Percentiles rank a stretch among this genome's conserved stretches.
These are phyloP conservation scores for Cyclophora punctaria DNA, from an alignment of 2,888 invertebrate species.

Conservation along the genomic window DNA sequence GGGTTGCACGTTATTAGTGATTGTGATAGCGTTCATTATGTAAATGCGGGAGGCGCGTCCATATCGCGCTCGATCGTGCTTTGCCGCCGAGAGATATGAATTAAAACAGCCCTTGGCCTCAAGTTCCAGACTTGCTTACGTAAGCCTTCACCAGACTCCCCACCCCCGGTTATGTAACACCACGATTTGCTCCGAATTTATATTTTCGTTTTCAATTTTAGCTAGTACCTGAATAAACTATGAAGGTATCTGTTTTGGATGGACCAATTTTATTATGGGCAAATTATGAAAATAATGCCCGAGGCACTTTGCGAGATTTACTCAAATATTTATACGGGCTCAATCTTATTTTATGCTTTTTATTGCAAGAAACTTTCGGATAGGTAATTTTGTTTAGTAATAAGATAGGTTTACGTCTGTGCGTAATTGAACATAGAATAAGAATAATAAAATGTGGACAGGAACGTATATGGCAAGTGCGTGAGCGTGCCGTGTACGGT, in stretches of 20 bases:
- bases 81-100: conserved; percentile 22
- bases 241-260: conserved; percentile 18
- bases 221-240: conserved; percentile 29
- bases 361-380: too few relatives aligned
- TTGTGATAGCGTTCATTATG: not conserved
- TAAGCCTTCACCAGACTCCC: conserved; percentile 51
- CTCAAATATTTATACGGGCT: too few relatives aligned
- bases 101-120: conserved; percentile 28
- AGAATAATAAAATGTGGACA: too few relatives aligned
- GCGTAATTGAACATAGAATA: too few relatives aligned
- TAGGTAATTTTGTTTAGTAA: too few relatives aligned
- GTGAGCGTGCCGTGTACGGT: too few relatives aligned
- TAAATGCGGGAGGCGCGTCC: conserved; percentile 1
- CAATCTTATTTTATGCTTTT: too few relatives aligned
- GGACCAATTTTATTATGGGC: conserved; percentile 11
- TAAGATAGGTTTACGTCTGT: too few relatives aligned
- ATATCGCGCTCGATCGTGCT: conserved; percentile 9
- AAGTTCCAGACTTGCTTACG: conserved; percentile 57
- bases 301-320: conserved; percentile 7
- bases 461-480: too few relatives aligned
- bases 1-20: too few relatives aligned
- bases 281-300: conserved; percentile 10
- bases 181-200: conserved; percentile 42
- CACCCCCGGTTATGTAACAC: conserved; percentile 66
- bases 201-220: conserved; percentile 38